These are phyloP conservation scores for Pao palembangensis DNA, from an alignment of 2,113 vertebrate species.

Conservation along the genomic window DNA sequence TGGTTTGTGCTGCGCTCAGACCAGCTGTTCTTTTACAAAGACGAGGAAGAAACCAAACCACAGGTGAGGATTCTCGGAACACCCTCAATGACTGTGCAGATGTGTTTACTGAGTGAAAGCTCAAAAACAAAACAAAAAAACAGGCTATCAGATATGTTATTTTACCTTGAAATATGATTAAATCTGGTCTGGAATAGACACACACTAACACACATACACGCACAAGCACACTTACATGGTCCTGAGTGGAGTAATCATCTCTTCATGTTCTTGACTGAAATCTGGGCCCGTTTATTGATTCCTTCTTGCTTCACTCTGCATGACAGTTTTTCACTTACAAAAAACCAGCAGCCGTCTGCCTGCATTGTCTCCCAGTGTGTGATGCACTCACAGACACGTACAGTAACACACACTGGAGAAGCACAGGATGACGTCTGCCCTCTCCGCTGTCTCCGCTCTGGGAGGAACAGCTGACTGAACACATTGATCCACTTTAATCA, in stretches of 20 bases:
- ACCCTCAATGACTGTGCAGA: not conserved
- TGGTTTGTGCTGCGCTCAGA: constrained; percentile 91
- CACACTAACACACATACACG: constrained; percentile 5
- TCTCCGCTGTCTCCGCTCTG: constrained; percentile 20
- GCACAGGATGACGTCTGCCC: constrained; percentile 12
- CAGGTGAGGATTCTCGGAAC: constrained; percentile 73
- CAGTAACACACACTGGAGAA: constrained; percentile 2
- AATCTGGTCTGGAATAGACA: not conserved
- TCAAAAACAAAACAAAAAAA: too few relatives aligned
- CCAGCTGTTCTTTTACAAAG: constrained; percentile 91
- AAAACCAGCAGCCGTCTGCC: constrained; percentile 17
- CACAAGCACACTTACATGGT: not conserved
- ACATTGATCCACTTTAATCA: constrained; percentile 56
- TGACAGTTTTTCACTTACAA: constrained; percentile 24
- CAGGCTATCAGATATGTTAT: not conserved
- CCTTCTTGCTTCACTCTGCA: constrained; percentile 15
- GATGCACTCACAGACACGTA: constrained; percentile 4
- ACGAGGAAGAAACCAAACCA: constrained; percentile 90
- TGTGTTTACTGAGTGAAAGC: too few relatives aligned
- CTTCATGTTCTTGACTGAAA: constrained; percentile 26
- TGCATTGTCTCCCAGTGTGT: constrained; percentile 5
- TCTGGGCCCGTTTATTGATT: constrained; percentile 42
- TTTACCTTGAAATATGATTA: not conserved
- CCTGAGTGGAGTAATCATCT: constrained; percentile 37
- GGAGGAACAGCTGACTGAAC: constrained; percentile 30